These are phyloP conservation scores for Fringilla coelebs DNA, from an alignment of 2,797 vertebrate species.

Conservation along the genomic window DNA sequence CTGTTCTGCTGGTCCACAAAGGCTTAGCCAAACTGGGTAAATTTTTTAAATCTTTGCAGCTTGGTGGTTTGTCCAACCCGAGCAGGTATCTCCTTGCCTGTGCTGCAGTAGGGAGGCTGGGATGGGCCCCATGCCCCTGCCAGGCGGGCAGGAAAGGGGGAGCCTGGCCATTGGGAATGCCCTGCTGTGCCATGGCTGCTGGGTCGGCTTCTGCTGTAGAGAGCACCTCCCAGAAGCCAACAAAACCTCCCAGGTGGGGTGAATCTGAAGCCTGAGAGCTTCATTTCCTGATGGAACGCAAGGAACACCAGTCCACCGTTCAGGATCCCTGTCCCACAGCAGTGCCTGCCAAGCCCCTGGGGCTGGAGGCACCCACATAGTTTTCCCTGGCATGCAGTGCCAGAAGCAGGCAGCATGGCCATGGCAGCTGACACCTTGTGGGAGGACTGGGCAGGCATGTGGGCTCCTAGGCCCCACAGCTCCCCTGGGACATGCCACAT, in stretches of 20 bases:
- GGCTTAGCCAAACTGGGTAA: not conserved
- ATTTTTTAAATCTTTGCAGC: not conserved
- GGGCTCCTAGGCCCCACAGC: fast-evolving
- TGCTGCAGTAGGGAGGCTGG: fast-evolving
- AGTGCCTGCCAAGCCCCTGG: not conserved
- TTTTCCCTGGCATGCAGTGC: not conserved
- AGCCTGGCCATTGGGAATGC: not conserved
- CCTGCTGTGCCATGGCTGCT: not conserved
- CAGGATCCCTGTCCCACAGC: fast-evolving
- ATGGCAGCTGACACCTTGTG: fast-evolving
- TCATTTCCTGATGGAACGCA: not conserved
- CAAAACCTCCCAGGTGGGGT: not conserved
- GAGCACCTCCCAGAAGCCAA: not conserved
- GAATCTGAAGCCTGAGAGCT: not conserved
- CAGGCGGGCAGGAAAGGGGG: not conserved
- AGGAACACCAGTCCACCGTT: fast-evolving
- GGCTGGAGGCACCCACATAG: not conserved
- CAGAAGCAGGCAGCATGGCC: fast-evolving
- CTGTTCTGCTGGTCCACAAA: not conserved
- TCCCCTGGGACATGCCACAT: not conserved
- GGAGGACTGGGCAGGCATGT: not conserved
- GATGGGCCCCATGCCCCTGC: fast-evolving
- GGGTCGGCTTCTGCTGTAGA: not conserved
- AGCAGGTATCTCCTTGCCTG: fast-evolving
- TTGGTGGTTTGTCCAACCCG: not conserved